Evolutionary conservation across 2,113 vertebrate genomes (phyloP).

Genomic region (Alethe castanea): DNA sequence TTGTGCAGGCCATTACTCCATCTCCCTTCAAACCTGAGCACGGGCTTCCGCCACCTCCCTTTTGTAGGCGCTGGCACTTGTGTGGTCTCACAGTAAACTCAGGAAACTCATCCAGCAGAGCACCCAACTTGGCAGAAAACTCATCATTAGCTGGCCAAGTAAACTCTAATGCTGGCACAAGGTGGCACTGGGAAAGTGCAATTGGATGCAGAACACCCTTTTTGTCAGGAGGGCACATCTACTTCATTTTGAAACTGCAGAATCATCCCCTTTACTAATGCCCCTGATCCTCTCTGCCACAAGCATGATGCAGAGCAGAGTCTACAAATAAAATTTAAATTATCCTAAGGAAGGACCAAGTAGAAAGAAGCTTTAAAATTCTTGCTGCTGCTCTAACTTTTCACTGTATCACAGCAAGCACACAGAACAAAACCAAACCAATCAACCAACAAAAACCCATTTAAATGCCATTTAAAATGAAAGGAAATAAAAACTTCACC

Average conservation of each 20-base stretch:
- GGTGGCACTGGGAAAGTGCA: not conserved
- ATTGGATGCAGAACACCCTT: not conserved
- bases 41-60: not conserved
- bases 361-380: not conserved
- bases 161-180: constrained; percentile 13
- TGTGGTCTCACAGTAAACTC: not conserved
- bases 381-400: not conserved
- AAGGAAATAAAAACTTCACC: not conserved
- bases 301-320: not conserved
- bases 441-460: fast-evolving
- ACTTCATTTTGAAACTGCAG: not conserved
- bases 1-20: not conserved
- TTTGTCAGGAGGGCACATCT: not conserved
- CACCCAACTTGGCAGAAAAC: not conserved
- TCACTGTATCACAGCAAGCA: not conserved
- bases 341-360: not conserved
- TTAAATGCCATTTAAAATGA: not conserved
- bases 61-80: not conserved
- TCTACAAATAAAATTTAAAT: not conserved
- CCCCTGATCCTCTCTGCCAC: not conserved
- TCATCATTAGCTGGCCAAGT: not conserved
- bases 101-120: constrained; percentile 1
- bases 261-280: not conserved
- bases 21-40: not conserved
- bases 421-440: not conserved